Evolutionary conservation across 1,140 invertebrate species (phyloP).

Genomic region (Tetragnatha versicolor): DNA sequence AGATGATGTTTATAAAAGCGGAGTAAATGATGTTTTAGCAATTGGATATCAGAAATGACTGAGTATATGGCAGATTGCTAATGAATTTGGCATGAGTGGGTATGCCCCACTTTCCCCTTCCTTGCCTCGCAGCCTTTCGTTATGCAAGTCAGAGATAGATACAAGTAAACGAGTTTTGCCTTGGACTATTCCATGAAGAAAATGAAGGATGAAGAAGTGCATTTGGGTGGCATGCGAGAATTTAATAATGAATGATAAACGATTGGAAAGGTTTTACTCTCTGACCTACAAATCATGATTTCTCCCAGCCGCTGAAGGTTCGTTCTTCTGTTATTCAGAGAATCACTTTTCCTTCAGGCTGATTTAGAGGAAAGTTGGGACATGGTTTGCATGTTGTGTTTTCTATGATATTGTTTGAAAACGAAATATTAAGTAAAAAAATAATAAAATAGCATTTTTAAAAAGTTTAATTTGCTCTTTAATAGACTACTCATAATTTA

Average conservation of each 20-base stretch:
- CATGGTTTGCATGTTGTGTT: no score
- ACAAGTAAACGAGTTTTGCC: conserved; percentile 28
- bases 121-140: not conserved
- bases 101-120: conserved; percentile 1
- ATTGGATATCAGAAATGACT: no score
- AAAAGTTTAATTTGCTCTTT: no score
- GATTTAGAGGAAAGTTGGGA: no score
- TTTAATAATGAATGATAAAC: conserved; percentile 22
- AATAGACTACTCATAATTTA: no score
- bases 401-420: no score
- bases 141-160: not conserved
- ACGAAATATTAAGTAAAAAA: no score
- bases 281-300: conserved; percentile 20
- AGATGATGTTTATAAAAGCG: no score
- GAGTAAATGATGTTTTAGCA: no score
- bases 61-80: not conserved
- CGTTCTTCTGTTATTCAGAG: no score
- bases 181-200: not conserved
- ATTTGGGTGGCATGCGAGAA: not conserved
- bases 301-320: conserved; percentile 21
- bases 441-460: no score
- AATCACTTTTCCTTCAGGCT: no score
- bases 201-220: not conserved
- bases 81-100: not conserved
- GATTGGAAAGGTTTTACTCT: not conserved